Conservation (phyloP, 2,888 invertebrate genomes). For the Labia minor region DNA sequence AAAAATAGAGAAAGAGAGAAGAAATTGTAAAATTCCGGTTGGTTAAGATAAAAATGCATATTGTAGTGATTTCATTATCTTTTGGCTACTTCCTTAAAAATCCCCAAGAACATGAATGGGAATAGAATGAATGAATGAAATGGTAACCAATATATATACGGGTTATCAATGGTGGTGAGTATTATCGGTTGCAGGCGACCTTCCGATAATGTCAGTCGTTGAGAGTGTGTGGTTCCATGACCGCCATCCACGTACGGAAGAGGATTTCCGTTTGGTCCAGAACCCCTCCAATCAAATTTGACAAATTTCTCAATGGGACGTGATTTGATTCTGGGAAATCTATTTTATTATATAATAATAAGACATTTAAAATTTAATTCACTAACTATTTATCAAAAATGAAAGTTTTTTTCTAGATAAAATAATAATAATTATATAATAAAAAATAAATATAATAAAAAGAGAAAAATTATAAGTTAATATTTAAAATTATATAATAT, state of each 20-base stretch:
- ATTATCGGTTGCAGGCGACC: not conserved
- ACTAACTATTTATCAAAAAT: too few relatives aligned
- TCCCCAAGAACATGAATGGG: not conserved
- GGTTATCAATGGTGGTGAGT: not conserved
- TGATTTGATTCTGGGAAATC: too few relatives aligned
- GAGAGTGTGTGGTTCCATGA: not conserved
- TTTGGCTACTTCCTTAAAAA: not conserved
- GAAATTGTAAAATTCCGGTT: not conserved
- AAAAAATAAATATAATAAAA: too few relatives aligned
- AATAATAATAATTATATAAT: too few relatives aligned
- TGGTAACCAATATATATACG: not conserved
- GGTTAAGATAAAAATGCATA: not conserved
- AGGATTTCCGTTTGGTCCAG: constrained; percentile 5
- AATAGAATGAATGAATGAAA: not conserved
- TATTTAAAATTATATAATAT: too few relatives aligned
- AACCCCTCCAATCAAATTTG: not conserved
- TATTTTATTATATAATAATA: too few relatives aligned
- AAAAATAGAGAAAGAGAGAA: not conserved
- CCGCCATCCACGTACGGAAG: not conserved
- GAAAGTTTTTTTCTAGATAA: too few relatives aligned
- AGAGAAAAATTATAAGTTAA: too few relatives aligned
- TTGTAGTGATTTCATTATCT: not conserved
- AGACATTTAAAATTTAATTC: too few relatives aligned
- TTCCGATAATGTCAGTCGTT: not conserved
- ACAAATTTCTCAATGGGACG: too few relatives aligned